Evolutionary conservation across 2,797 vertebrate genomes (phyloP).

Genomic region (Podargus strigoides): DNA sequence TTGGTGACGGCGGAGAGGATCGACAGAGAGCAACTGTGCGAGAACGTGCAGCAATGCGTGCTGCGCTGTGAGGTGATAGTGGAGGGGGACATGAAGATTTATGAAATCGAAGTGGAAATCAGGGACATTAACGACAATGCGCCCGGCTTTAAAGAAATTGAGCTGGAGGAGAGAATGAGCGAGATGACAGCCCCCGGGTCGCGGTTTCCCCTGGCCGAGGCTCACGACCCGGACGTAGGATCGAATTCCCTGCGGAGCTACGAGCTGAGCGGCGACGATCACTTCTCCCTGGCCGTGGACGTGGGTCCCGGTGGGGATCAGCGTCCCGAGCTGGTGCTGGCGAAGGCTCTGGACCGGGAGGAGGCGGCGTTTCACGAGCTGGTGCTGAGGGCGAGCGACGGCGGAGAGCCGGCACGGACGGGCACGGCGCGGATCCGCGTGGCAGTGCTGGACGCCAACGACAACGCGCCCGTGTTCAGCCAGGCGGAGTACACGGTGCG

Average conservation of each 20-base stretch:
- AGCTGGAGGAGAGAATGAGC: constrained; percentile 71
- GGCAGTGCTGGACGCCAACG: constrained; percentile 78
- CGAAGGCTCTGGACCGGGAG: constrained; percentile 80
- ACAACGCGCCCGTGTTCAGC: constrained; percentile 81
- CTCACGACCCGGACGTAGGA: constrained; percentile 68
- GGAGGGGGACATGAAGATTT: constrained; percentile 75
- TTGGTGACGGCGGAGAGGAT: constrained; percentile 67
- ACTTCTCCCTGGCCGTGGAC: constrained; percentile 67
- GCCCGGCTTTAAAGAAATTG: constrained; percentile 67
- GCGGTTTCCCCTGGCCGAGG: constrained; percentile 56
- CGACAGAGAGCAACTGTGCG: constrained; percentile 79
- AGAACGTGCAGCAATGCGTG: constrained; percentile 53
- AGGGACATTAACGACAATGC: constrained; percentile 79
- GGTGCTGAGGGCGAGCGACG: constrained; percentile 77
- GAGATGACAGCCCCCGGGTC: constrained; percentile 38
- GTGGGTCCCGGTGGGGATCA: not conserved
- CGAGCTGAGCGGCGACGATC: constrained; percentile 63
- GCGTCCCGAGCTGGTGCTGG: constrained; percentile 61
- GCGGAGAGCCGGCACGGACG: constrained; percentile 75
- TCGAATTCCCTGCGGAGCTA: constrained; percentile 69
- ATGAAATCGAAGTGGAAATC: constrained; percentile 77
- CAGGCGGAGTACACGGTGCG: constrained; percentile 69
- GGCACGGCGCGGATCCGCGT: constrained; percentile 66
- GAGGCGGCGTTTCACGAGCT: constrained; percentile 71
- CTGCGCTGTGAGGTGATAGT: constrained; percentile 76